Percentiles rank a stretch among this genome's conserved stretches.
Conservation (phyloP, 1,140 invertebrate species). For the Eciton burchellii region DNA sequence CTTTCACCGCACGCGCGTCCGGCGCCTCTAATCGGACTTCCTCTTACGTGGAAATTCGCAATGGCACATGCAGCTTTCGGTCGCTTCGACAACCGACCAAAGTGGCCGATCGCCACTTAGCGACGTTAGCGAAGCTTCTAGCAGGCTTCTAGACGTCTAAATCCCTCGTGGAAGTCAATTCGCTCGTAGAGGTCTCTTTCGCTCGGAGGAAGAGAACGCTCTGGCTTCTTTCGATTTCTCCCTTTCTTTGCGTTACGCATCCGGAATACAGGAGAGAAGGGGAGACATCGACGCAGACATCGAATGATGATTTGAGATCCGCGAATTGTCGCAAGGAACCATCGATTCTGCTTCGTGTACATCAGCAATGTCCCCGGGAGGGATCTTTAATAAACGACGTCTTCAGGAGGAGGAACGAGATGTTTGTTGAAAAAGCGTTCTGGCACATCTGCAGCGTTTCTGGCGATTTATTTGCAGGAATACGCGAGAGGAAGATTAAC, state of each 20-base stretch:
- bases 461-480: conserved; percentile 45
- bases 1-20: conserved; percentile 53
- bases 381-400: conserved; percentile 2
- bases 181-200: too few relatives aligned
- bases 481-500: conserved; percentile 51
- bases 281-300: conserved; percentile 49
- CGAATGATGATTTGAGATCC: neutral
- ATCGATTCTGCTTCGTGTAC: neutral
- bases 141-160: too few relatives aligned
- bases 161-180: too few relatives aligned
- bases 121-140: too few relatives aligned
- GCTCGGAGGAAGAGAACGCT: too few relatives aligned
- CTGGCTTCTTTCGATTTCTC: too few relatives aligned
- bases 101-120: too few relatives aligned
- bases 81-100: too few relatives aligned
- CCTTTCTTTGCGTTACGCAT: too few relatives aligned
- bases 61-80: too few relatives aligned
- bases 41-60: too few relatives aligned
- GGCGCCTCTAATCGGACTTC: conserved; percentile 29
- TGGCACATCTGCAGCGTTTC: conserved; percentile 33
- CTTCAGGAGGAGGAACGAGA: conserved; percentile 1
- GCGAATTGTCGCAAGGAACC: conserved; percentile 5
- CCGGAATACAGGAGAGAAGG: too few relatives aligned
- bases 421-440: conserved; percentile 31
- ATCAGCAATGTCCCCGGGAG: neutral